Evolutionary conservation across 2,888 invertebrate genomes (phyloP).

Genomic region (Drosophila atripex): DNA sequence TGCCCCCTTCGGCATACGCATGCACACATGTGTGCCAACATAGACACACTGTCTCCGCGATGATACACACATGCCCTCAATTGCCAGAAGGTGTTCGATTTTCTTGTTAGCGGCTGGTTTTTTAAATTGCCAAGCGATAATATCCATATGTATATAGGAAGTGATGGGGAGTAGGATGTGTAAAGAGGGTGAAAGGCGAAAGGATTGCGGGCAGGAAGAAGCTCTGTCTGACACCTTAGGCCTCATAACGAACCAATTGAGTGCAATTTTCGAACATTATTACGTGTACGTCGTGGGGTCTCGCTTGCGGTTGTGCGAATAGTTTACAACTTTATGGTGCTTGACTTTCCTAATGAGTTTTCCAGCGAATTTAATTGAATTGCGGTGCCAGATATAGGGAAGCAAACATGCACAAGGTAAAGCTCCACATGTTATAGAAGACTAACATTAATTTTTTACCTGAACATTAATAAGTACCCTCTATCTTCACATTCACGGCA

Average conservation of each 20-base stretch:
- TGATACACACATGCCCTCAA: constrained; percentile 14
- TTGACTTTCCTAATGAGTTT: constrained; percentile 68
- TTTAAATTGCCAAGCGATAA: constrained; percentile 47
- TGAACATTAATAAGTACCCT: background rate
- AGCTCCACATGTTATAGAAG: background rate
- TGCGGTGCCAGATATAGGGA: constrained; percentile 14
- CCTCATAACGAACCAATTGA: constrained; percentile 73
- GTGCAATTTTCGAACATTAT: constrained; percentile 74
- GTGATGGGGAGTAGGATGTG: constrained; percentile 22
- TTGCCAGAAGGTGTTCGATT: constrained; percentile 45
- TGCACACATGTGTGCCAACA: constrained; percentile 10
- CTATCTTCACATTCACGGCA: too few species aligned
- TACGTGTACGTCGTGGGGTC: constrained; percentile 60
- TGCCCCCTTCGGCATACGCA: constrained; percentile 26
- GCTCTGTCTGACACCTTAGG: constrained; percentile 54
- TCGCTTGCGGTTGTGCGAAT: constrained; percentile 26
- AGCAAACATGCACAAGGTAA: constrained; percentile 5
- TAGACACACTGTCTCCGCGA: constrained; percentile 2
- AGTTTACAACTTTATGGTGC: constrained; percentile 63
- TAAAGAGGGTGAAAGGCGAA: background rate
- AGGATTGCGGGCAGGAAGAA: constrained; percentile 2
- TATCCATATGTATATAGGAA: constrained; percentile 12
- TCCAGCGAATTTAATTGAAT: constrained; percentile 38
- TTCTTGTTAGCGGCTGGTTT: constrained; percentile 49
- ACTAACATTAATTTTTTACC: background rate